phyloP scores from a whole-genome alignment of 2,113 vertebrate genomes.

The Nyctereutes procyonoides region DNA sequence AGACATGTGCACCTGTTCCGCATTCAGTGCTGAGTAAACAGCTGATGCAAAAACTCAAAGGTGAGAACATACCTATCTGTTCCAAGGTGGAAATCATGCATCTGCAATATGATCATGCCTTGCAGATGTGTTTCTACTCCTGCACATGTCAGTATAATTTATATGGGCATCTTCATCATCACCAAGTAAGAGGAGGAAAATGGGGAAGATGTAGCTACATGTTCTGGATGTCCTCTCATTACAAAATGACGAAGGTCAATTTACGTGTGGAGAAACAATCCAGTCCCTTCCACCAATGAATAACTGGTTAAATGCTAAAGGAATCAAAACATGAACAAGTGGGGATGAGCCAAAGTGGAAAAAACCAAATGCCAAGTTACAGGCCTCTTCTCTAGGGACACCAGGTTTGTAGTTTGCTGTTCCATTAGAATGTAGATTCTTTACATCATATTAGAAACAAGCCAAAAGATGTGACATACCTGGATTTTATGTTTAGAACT shows the following conservation, averaged over 20 bases:
- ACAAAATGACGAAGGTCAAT: slow-evolving; percentile 92
- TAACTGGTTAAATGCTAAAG: slow-evolving; percentile 89
- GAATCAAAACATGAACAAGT: slow-evolving; percentile 35
- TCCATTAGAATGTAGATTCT: background rate
- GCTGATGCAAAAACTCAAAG: background rate
- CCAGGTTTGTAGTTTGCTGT: background rate
- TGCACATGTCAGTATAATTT: slow-evolving; percentile 94
- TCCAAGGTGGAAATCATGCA: slow-evolving; percentile 93
- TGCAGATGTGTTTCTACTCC: slow-evolving; percentile 91
- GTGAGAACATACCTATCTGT: background rate
- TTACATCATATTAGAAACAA: background rate
- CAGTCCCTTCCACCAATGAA: slow-evolving; percentile 87
- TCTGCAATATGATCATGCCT: slow-evolving; percentile 93
- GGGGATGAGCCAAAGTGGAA: slow-evolving; percentile 2
- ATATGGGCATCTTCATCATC: slow-evolving; percentile 80
- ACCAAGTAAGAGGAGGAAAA: slow-evolving; percentile 93
- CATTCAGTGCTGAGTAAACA: background rate
- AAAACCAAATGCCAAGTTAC: background rate
- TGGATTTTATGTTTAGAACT: slow-evolving; percentile 23
- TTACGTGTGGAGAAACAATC: slow-evolving; percentile 90
- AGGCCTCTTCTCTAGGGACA: background rate
- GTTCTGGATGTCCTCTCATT: slow-evolving; percentile 93
- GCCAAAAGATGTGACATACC: background rate
- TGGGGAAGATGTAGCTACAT: slow-evolving; percentile 92
- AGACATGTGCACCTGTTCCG: background rate